Percentiles rank a stretch among this genome's conserved stretches.
These are phyloP conservation scores for Luperina nickerlii DNA, from an alignment of 2,888 invertebrate genomes.

Conservation along the genomic window DNA sequence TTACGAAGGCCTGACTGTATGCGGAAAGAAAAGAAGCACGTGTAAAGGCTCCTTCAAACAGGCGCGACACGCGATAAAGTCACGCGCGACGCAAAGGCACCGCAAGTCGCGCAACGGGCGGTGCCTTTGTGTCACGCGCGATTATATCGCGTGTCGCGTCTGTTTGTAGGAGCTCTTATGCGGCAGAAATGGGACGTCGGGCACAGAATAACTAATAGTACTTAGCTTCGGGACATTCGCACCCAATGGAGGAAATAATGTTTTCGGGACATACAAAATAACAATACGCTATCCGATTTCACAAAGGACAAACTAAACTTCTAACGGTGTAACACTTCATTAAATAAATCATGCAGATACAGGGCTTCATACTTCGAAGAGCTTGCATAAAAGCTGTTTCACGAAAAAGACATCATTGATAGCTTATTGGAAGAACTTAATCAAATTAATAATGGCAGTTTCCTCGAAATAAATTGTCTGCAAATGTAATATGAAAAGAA, in stretches of 20 bases:
- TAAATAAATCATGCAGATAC: conserved; percentile 35
- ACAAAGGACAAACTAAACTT: background rate
- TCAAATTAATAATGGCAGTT: too few relatives aligned
- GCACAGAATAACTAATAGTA: too few relatives aligned
- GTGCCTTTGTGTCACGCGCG: too few relatives aligned
- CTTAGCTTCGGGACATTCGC: too few relatives aligned
- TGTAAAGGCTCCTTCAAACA: too few relatives aligned
- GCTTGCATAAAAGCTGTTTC: background rate
- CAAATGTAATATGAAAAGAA: conserved; percentile 7
- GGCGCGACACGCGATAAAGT: too few relatives aligned
- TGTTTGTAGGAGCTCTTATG: background rate
- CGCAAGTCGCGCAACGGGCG: too few relatives aligned
- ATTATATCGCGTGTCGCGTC: too few relatives aligned
- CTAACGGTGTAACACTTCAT: conserved; percentile 25
- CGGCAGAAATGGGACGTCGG: background rate
- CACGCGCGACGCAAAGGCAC: too few relatives aligned
- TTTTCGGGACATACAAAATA: background rate
- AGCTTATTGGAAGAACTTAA: background rate
- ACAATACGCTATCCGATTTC: conserved; percentile 2
- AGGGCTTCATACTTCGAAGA: conserved; percentile 4
- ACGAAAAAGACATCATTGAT: background rate
- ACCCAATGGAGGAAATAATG: background rate
- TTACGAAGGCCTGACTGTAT: too few relatives aligned
- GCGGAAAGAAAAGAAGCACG: background rate
- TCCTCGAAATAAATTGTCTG: background rate